phyloP scores from a whole-genome alignment of 1,140 invertebrate species.

The Drosophila virilis region DNA sequence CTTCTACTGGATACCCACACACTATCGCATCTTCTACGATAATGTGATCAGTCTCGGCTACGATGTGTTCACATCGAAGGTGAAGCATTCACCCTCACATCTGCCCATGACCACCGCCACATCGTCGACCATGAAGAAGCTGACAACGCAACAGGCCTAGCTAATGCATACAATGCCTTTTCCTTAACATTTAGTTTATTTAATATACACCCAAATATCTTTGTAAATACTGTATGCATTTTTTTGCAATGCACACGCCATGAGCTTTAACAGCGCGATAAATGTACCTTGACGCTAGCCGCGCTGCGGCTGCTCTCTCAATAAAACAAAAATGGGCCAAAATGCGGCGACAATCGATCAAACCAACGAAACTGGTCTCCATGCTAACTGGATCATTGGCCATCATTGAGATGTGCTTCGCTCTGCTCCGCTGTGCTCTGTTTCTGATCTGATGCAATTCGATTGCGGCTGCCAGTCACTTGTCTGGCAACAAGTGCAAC shows the following conservation, averaged over 20 bases:
- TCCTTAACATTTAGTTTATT: too few species aligned
- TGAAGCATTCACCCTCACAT: slow-evolving; percentile 87
- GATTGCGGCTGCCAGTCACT: background rate
- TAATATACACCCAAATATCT: background rate
- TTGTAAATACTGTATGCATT: slow-evolving; percentile 26
- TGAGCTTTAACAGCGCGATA: background rate
- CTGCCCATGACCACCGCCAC: slow-evolving; percentile 7
- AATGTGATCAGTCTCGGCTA: slow-evolving; percentile 95
- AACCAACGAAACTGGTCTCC: slow-evolving; percentile 11
- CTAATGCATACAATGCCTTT: background rate
- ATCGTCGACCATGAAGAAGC: slow-evolving; percentile 40
- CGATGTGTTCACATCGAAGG: slow-evolving; percentile 95
- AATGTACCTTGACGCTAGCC: slow-evolving; percentile 2
- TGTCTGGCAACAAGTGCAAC: slow-evolving; percentile 21
- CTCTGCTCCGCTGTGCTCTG: background rate
- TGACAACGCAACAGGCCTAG: slow-evolving; percentile 33
- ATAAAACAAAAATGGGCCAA: slow-evolving; percentile 20
- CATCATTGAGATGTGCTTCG: slow-evolving; percentile 8
- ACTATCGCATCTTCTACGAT: slow-evolving; percentile 95
- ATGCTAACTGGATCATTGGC: slow-evolving; percentile 6
- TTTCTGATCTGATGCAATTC: slow-evolving; percentile 30
- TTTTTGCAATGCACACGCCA: background rate
- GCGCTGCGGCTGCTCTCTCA: background rate
- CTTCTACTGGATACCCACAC: slow-evolving; percentile 94
- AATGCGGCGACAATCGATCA: slow-evolving; percentile 21